These are phyloP conservation scores for Laupala kohalensis DNA, from an alignment of 1,140 invertebrate species.

Conservation along the genomic window DNA sequence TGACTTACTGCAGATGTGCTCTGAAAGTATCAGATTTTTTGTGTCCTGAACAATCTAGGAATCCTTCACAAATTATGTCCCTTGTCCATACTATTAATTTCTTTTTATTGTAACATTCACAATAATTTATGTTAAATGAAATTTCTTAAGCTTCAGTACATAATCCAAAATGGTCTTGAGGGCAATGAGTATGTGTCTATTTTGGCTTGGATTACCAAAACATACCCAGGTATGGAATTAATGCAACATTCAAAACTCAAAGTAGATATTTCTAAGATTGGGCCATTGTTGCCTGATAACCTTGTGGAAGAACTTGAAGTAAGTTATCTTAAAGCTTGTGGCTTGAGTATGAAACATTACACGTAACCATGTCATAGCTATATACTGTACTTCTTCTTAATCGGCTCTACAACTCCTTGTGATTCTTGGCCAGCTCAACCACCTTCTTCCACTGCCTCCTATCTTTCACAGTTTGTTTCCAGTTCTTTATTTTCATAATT, in stretches of 20 bases:
- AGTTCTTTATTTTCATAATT: no score
- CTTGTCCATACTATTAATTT: background rate
- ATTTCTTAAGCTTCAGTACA: constrained; percentile 62
- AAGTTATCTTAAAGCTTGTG: constrained; percentile 64
- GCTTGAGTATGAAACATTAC: no score
- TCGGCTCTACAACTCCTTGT: no score
- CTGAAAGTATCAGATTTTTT: background rate
- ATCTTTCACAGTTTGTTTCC: no score
- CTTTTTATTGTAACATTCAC: background rate
- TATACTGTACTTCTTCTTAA: no score
- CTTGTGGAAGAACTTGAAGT: constrained; percentile 66
- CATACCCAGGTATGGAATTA: constrained; percentile 69
- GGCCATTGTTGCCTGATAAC: constrained; percentile 59
- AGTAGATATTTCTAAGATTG: constrained; percentile 53
- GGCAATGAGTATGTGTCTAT: constrained; percentile 94
- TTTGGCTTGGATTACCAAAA: constrained; percentile 82
- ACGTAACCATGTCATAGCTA: no score
- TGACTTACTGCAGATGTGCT: no score
- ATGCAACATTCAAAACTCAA: constrained; percentile 78
- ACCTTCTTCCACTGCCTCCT: no score
- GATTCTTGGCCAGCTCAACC: no score
- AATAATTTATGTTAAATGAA: no score
- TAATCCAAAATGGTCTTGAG: constrained; percentile 74
- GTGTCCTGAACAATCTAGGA: background rate
- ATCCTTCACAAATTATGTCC: background rate